Evolutionary conservation across 2,888 invertebrate genomes (phyloP).

Genomic region (Clanis bilineata): DNA sequence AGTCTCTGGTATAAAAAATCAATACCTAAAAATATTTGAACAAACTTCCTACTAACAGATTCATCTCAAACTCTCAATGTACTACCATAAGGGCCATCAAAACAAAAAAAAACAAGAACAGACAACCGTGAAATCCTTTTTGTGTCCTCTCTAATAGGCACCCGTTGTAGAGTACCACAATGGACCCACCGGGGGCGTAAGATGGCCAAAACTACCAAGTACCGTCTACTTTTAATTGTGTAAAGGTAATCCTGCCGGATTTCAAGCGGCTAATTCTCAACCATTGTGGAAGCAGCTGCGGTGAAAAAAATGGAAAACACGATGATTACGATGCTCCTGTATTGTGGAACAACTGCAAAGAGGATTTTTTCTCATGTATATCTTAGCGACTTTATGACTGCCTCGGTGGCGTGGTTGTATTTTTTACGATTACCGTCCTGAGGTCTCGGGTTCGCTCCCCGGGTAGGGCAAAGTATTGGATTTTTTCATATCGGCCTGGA

Average conservation of each 20-base stretch:
- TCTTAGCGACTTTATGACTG: no score
- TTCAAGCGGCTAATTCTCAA: slow-evolving; percentile 68
- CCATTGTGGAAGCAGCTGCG: slow-evolving; percentile 54
- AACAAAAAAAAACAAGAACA: slow-evolving; percentile 34
- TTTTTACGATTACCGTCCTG: no score
- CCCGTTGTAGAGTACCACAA: slow-evolving; percentile 32
- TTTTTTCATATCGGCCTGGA: no score
- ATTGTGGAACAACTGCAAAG: background rate
- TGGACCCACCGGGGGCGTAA: slow-evolving; percentile 41
- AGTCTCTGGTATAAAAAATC: no score
- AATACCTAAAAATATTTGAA: no score
- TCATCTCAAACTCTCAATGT: background rate
- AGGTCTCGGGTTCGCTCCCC: no score
- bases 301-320: slow-evolving; percentile 13
- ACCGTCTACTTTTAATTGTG: slow-evolving; percentile 55
- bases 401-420: no score
- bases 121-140: slow-evolving; percentile 43
- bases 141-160: slow-evolving; percentile 34
- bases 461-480: no score
- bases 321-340: background rate
- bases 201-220: slow-evolving; percentile 21
- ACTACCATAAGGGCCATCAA: slow-evolving; percentile 23
- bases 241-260: slow-evolving; percentile 57
- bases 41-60: background rate
- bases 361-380: background rate